Evolutionary conservation across 2,797 vertebrate species (phyloP).

Genomic region (Falco biarmicus): DNA sequence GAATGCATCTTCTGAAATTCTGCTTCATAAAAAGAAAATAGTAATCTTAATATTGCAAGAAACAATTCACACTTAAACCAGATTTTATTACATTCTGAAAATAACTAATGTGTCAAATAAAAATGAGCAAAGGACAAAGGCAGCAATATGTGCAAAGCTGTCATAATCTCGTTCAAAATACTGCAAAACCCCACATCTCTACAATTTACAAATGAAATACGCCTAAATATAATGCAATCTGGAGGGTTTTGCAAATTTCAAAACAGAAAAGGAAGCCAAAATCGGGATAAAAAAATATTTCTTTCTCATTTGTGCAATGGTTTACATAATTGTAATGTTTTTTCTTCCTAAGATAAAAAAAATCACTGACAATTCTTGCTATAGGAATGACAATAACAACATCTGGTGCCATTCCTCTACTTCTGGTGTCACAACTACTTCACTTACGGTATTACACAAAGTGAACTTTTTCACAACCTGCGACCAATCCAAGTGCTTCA

Average conservation of each 20-base stretch:
- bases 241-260: neutral
- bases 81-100: neutral
- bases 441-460: neutral
- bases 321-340: neutral
- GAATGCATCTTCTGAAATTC: constrained; percentile 9
- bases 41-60: neutral
- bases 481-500: neutral
- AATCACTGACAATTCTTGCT: neutral
- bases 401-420: neutral
- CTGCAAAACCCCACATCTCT: neutral
- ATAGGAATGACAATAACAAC: neutral
- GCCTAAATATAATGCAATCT: neutral
- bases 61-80: neutral
- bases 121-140: neutral
- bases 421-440: neutral
- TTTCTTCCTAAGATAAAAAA: neutral
- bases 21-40: neutral
- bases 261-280: neutral
- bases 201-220: neutral
- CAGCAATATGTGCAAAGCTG: neutral
- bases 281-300: neutral
- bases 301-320: neutral
- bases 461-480: neutral
- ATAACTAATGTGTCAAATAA: neutral
- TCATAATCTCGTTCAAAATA: neutral